phyloP scores from a whole-genome alignment of 2,797 vertebrate genomes.

The Prionace glauca region DNA sequence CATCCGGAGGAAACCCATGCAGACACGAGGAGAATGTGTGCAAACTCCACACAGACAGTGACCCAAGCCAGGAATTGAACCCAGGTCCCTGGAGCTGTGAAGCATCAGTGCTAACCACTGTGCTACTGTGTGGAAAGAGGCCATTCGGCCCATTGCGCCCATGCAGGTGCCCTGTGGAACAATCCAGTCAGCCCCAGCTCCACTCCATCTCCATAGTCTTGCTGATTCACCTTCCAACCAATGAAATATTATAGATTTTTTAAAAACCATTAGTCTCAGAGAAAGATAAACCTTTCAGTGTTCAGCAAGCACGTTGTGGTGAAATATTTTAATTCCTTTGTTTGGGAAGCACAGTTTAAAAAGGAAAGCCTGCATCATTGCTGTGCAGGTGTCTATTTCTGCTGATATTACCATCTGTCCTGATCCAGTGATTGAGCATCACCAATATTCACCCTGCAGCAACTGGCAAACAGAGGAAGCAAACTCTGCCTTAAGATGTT shows the following conservation, averaged over 20 bases:
- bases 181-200: neutral
- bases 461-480: neutral
- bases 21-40: too few species aligned
- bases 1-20: too few species aligned
- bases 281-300: neutral
- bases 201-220: neutral
- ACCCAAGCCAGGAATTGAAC: too few species aligned
- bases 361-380: neutral
- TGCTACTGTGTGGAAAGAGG: neutral
- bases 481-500: neutral
- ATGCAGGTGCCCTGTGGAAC: neutral
- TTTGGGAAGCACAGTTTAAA: neutral
- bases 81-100: too few species aligned
- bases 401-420: neutral
- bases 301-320: neutral
- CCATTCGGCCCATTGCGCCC: neutral
- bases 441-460: neutral
- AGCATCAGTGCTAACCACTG: too few species aligned
- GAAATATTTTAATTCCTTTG: neutral
- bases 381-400: neutral
- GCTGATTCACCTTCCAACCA: neutral
- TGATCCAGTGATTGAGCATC: neutral
- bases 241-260: neutral
- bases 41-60: too few species aligned
- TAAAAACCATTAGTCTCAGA: neutral